phyloP scores from a whole-genome alignment of 2,888 invertebrate genomes.

The Noctua janthina region DNA sequence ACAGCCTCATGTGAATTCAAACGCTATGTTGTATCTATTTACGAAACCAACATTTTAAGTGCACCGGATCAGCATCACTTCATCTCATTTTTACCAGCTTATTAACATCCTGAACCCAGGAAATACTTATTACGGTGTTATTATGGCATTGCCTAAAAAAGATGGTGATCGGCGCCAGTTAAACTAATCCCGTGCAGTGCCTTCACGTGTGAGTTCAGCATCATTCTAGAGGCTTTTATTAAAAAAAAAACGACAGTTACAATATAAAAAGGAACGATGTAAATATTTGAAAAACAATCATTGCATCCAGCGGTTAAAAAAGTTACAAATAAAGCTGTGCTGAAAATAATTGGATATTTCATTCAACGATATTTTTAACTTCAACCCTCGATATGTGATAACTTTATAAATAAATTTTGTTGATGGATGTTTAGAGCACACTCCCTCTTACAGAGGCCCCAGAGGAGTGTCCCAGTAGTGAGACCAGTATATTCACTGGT shows the following conservation, averaged over 20 bases:
- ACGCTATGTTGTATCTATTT: neutral
- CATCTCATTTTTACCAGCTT: neutral
- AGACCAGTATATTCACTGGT: neutral
- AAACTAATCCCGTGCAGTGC: neutral
- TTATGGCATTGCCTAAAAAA: neutral
- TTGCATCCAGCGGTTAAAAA: neutral
- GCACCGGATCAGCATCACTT: neutral
- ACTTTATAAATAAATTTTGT: neutral
- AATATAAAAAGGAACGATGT: neutral
- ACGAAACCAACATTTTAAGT: neutral
- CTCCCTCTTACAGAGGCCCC: neutral
- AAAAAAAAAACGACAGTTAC: neutral
- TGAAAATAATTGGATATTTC: neutral
- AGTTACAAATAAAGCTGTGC: neutral
- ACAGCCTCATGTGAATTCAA: neutral
- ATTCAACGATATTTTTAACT: neutral
- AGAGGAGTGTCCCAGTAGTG: neutral
- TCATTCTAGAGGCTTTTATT: neutral
- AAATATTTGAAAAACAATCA: neutral
- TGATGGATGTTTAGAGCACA: neutral
- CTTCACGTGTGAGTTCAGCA: neutral
- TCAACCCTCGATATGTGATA: too few relatives aligned
- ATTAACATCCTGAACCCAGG: neutral
- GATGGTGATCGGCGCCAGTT: neutral
- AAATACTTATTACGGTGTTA: neutral